Conservation (phyloP, 2,797 vertebrate species). For the Schizothorax lantsangensis region DNA sequence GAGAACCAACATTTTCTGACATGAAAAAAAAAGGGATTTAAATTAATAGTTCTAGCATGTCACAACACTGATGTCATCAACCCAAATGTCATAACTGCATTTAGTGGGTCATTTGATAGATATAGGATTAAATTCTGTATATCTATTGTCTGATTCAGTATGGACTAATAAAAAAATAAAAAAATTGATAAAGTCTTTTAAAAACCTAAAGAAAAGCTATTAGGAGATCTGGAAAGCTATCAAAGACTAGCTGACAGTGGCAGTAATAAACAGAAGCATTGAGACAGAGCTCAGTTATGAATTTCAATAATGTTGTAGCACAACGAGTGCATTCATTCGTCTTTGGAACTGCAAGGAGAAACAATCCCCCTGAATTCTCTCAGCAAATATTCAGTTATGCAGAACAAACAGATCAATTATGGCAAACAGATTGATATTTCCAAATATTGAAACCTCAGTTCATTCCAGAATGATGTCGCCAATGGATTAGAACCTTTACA, state of each 20-base stretch:
- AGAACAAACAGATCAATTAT: neutral
- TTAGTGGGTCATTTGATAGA: neutral
- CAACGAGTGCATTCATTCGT: slow-evolving; percentile 28
- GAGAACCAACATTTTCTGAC: neutral
- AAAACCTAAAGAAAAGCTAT: neutral
- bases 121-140: neutral
- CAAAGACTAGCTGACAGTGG: slow-evolving; percentile 5
- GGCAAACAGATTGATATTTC: neutral
- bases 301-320: slow-evolving; percentile 31
- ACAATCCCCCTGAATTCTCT: neutral
- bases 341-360: neutral
- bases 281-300: slow-evolving; percentile 18
- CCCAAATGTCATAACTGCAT: neutral
- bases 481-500: neutral
- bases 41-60: neutral
- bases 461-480: neutral
- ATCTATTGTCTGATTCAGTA: neutral
- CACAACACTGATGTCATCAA: neutral
- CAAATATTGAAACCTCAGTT: neutral
- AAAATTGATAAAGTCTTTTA: neutral
- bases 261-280: slow-evolving; percentile 23
- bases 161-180: neutral
- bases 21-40: neutral
- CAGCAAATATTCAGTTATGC: neutral
- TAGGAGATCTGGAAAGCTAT: neutral